Percentiles rank a stretch among this genome's conserved stretches.
Conservation (phyloP, 1,140 invertebrate species). For the Drosophila pallidifrons region DNA sequence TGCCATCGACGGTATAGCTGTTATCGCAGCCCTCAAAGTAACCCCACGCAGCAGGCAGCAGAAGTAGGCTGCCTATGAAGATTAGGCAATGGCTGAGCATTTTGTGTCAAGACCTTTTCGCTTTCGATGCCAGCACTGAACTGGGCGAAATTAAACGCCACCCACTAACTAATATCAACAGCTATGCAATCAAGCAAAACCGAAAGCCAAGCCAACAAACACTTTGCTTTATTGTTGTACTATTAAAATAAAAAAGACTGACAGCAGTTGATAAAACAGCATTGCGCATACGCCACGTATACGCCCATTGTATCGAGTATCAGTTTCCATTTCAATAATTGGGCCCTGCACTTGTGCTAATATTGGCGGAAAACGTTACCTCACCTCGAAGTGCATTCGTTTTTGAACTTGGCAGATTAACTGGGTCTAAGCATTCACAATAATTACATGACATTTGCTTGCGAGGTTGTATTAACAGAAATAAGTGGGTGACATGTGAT, state of each 20-base stretch:
- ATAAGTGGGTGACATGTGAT: constrained; percentile 21
- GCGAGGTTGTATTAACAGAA: constrained; percentile 6
- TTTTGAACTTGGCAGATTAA: constrained; percentile 65
- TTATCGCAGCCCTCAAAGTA: constrained; percentile 76
- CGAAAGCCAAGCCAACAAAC: constrained; percentile 40
- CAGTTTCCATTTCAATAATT: constrained; percentile 36
- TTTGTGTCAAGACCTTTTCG: constrained; percentile 42
- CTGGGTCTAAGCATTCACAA: not conserved
- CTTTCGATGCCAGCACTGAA: constrained; percentile 53
- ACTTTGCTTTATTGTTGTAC: constrained; percentile 40
- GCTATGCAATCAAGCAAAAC: constrained; percentile 22
- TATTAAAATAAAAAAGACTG: constrained; percentile 14
- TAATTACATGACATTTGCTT: too few relatives aligned
- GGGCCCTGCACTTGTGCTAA: constrained; percentile 60
- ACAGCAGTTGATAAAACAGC: constrained; percentile 61
- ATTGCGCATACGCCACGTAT: constrained; percentile 57
- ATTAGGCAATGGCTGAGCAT: constrained; percentile 53
- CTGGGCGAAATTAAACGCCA: constrained; percentile 45
- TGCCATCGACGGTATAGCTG: constrained; percentile 47
- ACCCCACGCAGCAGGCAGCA: constrained; percentile 34
- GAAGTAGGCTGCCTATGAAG: constrained; percentile 29
- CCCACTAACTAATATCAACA: constrained; percentile 54
- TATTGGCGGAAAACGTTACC: constrained; percentile 29
- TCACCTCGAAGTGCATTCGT: constrained; percentile 42
- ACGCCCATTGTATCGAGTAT: not conserved